These are phyloP conservation scores for Bufo bufo DNA, from an alignment of 2,113 vertebrate species.

Conservation along the genomic window DNA sequence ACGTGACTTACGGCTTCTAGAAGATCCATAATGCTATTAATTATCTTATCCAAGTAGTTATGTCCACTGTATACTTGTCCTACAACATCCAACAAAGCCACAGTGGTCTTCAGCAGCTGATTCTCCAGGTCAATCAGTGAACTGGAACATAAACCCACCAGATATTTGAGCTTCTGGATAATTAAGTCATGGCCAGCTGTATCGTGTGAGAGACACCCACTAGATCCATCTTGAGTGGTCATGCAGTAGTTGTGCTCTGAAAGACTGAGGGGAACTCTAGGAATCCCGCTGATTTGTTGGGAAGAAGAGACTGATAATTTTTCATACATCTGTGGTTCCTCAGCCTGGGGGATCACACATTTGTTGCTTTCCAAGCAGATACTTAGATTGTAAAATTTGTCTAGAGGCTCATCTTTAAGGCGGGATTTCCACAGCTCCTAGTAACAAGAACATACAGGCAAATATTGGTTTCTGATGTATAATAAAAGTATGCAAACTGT, in stretches of 20 bases:
- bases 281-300: background rate
- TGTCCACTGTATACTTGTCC: slow-evolving; percentile 60
- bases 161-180: background rate
- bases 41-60: slow-evolving; percentile 16
- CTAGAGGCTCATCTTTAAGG: slow-evolving; percentile 70
- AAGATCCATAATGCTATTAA: slow-evolving; percentile 42
- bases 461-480: background rate
- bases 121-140: slow-evolving; percentile 45
- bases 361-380: slow-evolving; percentile 62
- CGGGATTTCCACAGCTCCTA: slow-evolving; percentile 79
- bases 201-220: slow-evolving; percentile 8
- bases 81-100: slow-evolving; percentile 68
- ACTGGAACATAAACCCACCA: slow-evolving; percentile 2
- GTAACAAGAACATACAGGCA: background rate
- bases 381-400: slow-evolving; percentile 69
- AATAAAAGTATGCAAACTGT: background rate
- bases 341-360: background rate
- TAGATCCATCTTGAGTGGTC: slow-evolving; percentile 17
- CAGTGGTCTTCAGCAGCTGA: slow-evolving; percentile 58
- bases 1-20: slow-evolving; percentile 32
- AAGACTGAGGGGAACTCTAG: background rate
- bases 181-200: background rate
- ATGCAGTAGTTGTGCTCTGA: slow-evolving; percentile 75
- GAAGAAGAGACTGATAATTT: slow-evolving; percentile 14
- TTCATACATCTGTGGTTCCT: background rate